Base-by-base conservation (phyloP, 1,140 invertebrate species). In the Anoplolepis gracilipes region DNA sequence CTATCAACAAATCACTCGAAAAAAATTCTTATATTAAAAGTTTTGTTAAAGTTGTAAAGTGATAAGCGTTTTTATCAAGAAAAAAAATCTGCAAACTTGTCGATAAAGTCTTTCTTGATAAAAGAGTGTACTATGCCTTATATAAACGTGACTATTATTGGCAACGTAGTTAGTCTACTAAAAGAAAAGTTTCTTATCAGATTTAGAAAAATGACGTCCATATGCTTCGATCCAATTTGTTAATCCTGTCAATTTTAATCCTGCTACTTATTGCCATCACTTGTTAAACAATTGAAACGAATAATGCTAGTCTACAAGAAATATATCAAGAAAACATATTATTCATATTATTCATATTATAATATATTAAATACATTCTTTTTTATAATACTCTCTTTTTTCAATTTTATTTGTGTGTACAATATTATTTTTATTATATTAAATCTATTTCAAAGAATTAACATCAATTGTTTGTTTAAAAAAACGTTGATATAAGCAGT, bases 81-180 rank as follows among this genome's bases (percentile, higher is more conserved):
- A 59, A 46, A 30, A 28, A 57, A 72, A 77, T 87, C 61, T 75
- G 76, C 36, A 33, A 57, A 19, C 30, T 36, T 55, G 22, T 73
- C 72, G 77, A 86, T 82, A 84, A 84, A 78, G 62, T 72, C 59
- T 33, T 30, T 42, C 22, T 57, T 22, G 30, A 55, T 22, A 49
- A 85, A 59, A 78, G 69, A n/a, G 42, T 72, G 49, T 76, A 77
- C 59, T 64, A 67, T 64, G 70, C 57, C 46, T 85, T 22, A 28
- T 75, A 42, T 73, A 85, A n/a, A 85, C 62, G 55, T 53, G 61
- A 25, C 53, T 11, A 16, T 73, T 67, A 85, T 76, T 75, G 85
- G 33, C 69, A 53, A 88, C 69, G 62, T 69, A 88, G 62, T 85
- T 81, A 76, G 70, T 42, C 59, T 75, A 85, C 65, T 88, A n/a